Evolutionary conservation across 2,797 vertebrate genomes (phyloP), one percentile per base, ranked within the genome.

Genomic region (Cuniculus paca): DNA sequence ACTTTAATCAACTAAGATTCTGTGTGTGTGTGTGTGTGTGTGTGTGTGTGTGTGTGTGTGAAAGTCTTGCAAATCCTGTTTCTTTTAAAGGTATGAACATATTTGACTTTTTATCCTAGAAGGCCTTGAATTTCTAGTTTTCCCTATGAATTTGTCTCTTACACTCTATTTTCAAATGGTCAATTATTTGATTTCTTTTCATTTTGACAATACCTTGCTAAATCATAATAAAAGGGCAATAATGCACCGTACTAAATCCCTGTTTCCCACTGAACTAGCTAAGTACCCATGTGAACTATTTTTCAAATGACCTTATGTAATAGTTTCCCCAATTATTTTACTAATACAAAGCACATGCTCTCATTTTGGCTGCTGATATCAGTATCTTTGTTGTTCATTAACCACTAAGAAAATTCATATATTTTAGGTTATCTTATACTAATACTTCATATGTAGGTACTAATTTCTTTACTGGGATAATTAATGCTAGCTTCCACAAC

Each of bases 351-450:
- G 70, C 8, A n/a, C 56, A 75, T 52, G 48, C 63, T 90, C 10
- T 72, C n/a, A 45, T 75, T 91, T 86, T 45, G 91, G 61, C 24
- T 19, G 70, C 63, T 92, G 56, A 2, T 89, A 63, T n/a, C 70
- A 86, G 81, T 77, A 90, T 90, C n/a, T 54, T 81, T 81, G 82
- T 17, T 92, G 11, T 70, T 95, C 39, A 74, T 60, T 89, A 81
- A 5, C 45, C 42, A 70, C 24, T n/a, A 42, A 60, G 68, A 5
- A 92, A 65, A 75, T n/a, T 58, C 48, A 65, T 56, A 48, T 61
- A 68, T 60, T 77, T 93, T 86, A 83, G 68, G 16, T 68, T 75
- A 85, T 95, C 34, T 92, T 77, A 65, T 36, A 52, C 42, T 39
- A 78, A 77, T 2, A 85, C 7, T n/a, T 70, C 2, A 50, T 6